phyloP scores from a whole-genome alignment of 2,113 vertebrate genomes.

The Serinus canaria region DNA sequence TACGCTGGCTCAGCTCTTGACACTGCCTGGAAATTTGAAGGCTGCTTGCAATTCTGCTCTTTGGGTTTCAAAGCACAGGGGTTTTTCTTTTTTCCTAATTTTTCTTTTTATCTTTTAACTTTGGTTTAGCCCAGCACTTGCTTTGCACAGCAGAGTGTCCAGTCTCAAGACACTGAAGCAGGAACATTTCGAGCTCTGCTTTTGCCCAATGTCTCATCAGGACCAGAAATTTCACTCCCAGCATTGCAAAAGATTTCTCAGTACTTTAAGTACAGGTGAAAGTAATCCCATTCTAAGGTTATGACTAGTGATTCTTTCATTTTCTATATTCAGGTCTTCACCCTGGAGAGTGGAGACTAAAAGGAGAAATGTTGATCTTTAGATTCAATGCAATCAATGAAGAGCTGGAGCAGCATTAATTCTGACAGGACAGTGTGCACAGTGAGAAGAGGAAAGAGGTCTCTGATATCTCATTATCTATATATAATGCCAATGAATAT shows the following conservation, averaged over 20 bases:
- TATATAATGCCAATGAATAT: conserved; percentile 22
- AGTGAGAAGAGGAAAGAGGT: not conserved
- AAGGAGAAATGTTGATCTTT: not conserved
- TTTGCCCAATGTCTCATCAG: not conserved
- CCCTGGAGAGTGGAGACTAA: not conserved
- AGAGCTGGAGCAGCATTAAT: not conserved
- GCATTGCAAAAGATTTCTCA: not conserved
- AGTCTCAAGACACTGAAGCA: not conserved
- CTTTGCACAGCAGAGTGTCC: not conserved
- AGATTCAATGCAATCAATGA: not conserved
- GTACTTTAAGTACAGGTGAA: not conserved
- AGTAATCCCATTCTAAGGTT: not conserved
- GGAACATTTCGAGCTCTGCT: not conserved
- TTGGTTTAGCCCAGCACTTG: not conserved
- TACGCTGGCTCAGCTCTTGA: not conserved
- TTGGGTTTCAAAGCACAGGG: not conserved
- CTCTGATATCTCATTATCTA: not conserved
- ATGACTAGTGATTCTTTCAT: not conserved
- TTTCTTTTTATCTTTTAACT: not conserved
- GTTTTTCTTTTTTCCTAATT: fast-evolving
- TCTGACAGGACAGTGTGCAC: not conserved
- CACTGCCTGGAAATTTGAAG: not conserved
- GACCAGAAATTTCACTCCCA: not conserved
- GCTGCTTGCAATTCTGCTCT: not conserved
- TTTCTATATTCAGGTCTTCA: not conserved